Evolutionary conservation across 2,888 invertebrate species (phyloP).

Genomic region (Ophion slaviceki): DNA sequence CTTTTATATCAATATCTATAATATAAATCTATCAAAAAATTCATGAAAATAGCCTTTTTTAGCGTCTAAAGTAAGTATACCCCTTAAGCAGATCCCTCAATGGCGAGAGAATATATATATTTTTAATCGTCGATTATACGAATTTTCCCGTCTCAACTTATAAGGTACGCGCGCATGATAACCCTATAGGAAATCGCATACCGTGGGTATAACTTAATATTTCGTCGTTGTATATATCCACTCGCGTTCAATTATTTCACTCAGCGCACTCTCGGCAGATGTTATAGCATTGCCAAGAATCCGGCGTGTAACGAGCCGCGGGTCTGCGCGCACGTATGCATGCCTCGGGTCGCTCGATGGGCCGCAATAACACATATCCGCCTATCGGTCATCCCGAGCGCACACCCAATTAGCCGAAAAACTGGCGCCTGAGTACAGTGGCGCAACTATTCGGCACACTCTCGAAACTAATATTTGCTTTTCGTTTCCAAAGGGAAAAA

Average conservation of each 20-base stretch:
- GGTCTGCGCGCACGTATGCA: not conserved
- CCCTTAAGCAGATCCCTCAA: not conserved
- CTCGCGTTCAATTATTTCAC: constrained; percentile 23
- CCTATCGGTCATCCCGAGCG: constrained; percentile 34
- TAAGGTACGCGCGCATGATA: not conserved
- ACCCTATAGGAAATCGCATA: not conserved
- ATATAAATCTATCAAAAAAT: too few species aligned
- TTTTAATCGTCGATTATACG: not conserved
- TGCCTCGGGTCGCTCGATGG: constrained; percentile 14
- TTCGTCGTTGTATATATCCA: not conserved
- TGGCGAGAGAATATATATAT: not conserved
- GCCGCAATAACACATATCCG: constrained; percentile 26
- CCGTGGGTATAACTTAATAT: not conserved
- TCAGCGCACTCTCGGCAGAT: constrained; percentile 26
- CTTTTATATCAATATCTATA: too few species aligned
- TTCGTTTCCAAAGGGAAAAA: not conserved
- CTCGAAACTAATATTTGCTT: not conserved
- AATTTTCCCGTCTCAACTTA: not conserved
- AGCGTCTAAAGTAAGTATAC: too few species aligned
- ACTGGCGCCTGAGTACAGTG: constrained; percentile 21
- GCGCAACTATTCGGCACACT: not conserved
- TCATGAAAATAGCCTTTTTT: too few species aligned
- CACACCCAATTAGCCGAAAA: constrained; percentile 41
- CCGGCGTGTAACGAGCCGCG: constrained; percentile 29
- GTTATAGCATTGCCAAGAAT: constrained; percentile 56